Base-by-base conservation (phyloP, 2,888 invertebrate species). In the Polia nebulosa region DNA sequence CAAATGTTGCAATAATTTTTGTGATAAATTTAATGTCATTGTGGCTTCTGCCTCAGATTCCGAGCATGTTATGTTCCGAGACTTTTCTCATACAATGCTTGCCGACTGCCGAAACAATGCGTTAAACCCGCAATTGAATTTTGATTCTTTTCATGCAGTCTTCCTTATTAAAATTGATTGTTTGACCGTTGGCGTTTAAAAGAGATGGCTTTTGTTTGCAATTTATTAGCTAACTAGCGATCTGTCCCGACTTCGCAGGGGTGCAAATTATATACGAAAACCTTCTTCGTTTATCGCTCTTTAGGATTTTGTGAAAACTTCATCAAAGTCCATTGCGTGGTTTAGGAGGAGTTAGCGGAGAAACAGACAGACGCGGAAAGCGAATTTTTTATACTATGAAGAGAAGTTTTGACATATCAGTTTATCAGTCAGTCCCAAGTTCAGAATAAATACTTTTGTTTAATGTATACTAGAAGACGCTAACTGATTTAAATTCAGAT, bases 1-100 rank as follows among this genome's bases (percentile, higher is more conserved):
- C 22, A 39, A 65, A 7, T 39, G 29, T 11, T 49, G 20, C 39
- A 51, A 32, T 66, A 32, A 29, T 36, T 63, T 22, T 47, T 36
- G 39, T 32, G n/a, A 7, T 61, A n/a, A 15, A 4, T 61, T 25
- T 41, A 11, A n/a, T 44, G 25, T 62, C 25, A 25, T 32, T 44
- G 27, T 60, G 27, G 9, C 25, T 34, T 34, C 13, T n/a, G 45
- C 5, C n/a, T 32, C 36, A 63, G 13, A 63, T 32, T 20, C 20
- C 15, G 13, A 8, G 1, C 47, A 49, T 49, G 47, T 65, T 65
- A 25, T 32, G 7, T 22, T 22, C 9, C n/a, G 3, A 1, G 9
- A 27, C 36, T 36, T 34, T 64, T 36, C 11, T 49, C 29, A 47
- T 22, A 65, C n/a, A 39, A 36, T 64, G 3, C 45, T 3, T 32